Evolutionary conservation across 64 coral and sea anemone genomes (phyloP).

Genomic region (Pachyseris speciosa): DNA sequence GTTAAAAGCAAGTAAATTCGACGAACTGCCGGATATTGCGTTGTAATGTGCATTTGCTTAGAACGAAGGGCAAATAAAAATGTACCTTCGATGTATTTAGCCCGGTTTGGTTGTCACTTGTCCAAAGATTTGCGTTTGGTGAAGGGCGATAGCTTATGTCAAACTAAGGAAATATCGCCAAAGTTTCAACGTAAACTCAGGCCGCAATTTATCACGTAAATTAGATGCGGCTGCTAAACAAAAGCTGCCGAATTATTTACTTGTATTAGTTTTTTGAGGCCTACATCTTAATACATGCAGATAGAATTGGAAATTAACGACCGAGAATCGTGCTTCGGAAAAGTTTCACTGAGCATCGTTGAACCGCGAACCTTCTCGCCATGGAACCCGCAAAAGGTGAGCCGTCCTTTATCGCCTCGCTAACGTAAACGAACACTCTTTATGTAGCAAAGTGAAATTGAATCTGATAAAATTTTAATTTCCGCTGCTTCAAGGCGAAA

Average conservation of each 20-base stretch:
- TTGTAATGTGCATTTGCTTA: constrained; percentile 44
- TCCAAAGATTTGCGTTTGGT: constrained; percentile 2
- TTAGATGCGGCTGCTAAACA: constrained; percentile 33
- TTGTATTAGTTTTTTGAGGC: constrained; percentile 19
- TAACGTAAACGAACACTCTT: not conserved
- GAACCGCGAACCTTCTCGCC: not conserved
- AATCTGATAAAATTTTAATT: constrained; percentile 54
- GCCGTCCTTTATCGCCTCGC: not conserved
- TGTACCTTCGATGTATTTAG: not conserved
- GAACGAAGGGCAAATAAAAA: not conserved
- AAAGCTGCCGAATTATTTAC: constrained; percentile 48
- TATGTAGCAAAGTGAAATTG: not conserved
- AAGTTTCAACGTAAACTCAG: constrained; percentile 16
- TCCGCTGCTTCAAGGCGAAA: constrained; percentile 1
- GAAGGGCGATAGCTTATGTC: not conserved
- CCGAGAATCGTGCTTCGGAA: not conserved
- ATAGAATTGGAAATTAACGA: not conserved
- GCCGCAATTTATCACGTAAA: constrained; percentile 40
- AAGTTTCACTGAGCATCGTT: not conserved
- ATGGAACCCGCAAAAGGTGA: constrained; percentile 28
- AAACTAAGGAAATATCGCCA: constrained; percentile 15
- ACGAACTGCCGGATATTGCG: constrained; percentile 32
- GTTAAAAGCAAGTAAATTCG: constrained; percentile 61
- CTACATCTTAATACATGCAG: not conserved
- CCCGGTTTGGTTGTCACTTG: not conserved